Conservation (phyloP, 2,797 vertebrate genomes). For the Alcedo atthis region DNA sequence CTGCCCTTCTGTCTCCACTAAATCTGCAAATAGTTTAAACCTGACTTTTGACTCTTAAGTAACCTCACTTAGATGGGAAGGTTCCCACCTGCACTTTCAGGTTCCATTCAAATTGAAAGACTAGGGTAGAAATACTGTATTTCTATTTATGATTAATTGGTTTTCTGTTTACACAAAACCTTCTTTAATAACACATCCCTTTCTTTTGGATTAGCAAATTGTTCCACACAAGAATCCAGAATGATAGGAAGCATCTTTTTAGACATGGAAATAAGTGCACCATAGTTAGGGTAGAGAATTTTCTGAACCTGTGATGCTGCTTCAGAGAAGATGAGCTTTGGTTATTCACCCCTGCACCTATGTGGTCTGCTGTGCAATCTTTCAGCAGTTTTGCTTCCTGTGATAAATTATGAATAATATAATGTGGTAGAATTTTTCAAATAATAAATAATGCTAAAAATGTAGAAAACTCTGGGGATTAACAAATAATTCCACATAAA, state of each 20-base stretch:
- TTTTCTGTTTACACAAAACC: neutral
- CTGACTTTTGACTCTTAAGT: neutral
- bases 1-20: neutral
- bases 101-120: neutral
- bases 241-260: neutral
- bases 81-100: rapidly evolving
- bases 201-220: neutral
- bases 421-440: neutral
- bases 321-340: neutral
- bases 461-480: neutral
- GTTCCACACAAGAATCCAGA: neutral
- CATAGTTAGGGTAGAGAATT: neutral
- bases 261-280: neutral
- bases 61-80: neutral
- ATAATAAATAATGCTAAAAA: neutral
- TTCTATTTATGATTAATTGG: neutral
- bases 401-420: neutral
- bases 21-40: neutral
- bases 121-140: neutral
- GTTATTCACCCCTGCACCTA: neutral
- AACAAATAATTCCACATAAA: neutral
- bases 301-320: neutral
- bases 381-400: neutral
- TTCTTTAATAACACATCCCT: neutral
- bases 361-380: neutral